These are phyloP conservation scores for Parnassius apollo DNA, from an alignment of 2,888 invertebrate genomes.

Conservation along the genomic window DNA sequence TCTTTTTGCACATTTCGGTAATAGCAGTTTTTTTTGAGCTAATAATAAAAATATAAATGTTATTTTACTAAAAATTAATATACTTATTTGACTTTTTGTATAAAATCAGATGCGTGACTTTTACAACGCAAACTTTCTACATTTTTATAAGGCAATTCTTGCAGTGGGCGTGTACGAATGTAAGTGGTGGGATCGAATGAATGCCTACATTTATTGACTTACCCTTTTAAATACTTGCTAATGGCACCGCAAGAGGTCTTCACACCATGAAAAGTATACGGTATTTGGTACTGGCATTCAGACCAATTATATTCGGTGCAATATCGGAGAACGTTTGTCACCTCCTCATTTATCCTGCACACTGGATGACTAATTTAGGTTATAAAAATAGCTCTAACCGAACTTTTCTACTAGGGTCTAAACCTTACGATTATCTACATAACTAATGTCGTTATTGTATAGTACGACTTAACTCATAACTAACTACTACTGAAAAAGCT, in stretches of 20 bases:
- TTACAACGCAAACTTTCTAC: constrained; percentile 18
- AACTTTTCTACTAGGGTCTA: constrained; percentile 18
- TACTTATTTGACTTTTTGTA: too few relatives aligned
- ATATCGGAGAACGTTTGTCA: constrained; percentile 56
- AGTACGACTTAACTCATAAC: background rate
- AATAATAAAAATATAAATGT: too few relatives aligned
- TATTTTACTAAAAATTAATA: too few relatives aligned
- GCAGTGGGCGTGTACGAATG: constrained; percentile 23
- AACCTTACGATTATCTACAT: constrained; percentile 12
- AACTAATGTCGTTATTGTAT: constrained; percentile 18
- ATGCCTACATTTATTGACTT: constrained; percentile 14
- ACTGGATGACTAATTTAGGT: constrained; percentile 62
- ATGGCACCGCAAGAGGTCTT: constrained; percentile 33
- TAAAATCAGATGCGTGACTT: background rate
- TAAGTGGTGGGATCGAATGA: constrained; percentile 5
- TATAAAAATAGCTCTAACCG: constrained; percentile 62
- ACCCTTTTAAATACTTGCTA: constrained; percentile 29
- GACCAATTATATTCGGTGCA: constrained; percentile 33
- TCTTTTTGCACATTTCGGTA: too few relatives aligned
- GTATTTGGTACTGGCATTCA: constrained; percentile 30
- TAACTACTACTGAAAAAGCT: too few relatives aligned
- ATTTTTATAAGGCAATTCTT: constrained; percentile 17
- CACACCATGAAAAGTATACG: constrained; percentile 31
- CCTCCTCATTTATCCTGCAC: constrained; percentile 50
- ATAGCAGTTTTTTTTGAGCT: too few relatives aligned